Evolutionary conservation across 2,888 invertebrate genomes (phyloP), one percentile per base, ranked within the genome.

Genomic region (Neoitamus cyanurus): DNA sequence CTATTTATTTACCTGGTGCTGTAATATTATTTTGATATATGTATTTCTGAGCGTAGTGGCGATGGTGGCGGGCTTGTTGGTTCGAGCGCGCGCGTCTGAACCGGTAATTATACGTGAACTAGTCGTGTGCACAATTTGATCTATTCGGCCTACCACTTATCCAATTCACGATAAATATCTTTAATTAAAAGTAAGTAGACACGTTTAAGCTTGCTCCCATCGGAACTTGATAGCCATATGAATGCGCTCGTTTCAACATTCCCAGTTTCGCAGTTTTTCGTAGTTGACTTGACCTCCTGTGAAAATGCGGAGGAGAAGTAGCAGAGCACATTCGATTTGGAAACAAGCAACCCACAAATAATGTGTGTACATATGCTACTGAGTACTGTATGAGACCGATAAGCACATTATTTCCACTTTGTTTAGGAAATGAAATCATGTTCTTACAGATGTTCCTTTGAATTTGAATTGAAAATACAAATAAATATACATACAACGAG

Each of bases 11-110:
- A 58, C 58, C 58, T 58, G 6, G 58, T 20, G 25, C 58, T 58
- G 58, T 58, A 58, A 58, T 58, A 58, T 58, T 58, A 58, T 58
- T 58, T 58, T 58, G 58, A 58, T 58, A 58, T 58, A 58, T 58
- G 20, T 58, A 58, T 58, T 58, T 58, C 58, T 20, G n/a, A 11
- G 11, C 15, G 9, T 9, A 9, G 58, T 25, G 2, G 20, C 58
- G 25, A 9, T 2, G 25, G 15, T 48, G 48, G 20, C 20, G 5
- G 2, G 58, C 7, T 4, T 6, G 7, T 2, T 48, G 48, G 48
- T 20, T 25, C 9, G 48, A 48, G 20, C 3, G 58, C 58, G 9
- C 58, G 25, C 58, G 15, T 48, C 48, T 7, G 58, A 58, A 58
- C 58, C 9, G 15, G 25, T 58, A 58, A 58, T 58, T 58, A 58